Evolutionary conservation across 2,113 vertebrate species (phyloP), one percentile per base, ranked within the genome.

Genomic region (Rhabdornis inornatus): DNA sequence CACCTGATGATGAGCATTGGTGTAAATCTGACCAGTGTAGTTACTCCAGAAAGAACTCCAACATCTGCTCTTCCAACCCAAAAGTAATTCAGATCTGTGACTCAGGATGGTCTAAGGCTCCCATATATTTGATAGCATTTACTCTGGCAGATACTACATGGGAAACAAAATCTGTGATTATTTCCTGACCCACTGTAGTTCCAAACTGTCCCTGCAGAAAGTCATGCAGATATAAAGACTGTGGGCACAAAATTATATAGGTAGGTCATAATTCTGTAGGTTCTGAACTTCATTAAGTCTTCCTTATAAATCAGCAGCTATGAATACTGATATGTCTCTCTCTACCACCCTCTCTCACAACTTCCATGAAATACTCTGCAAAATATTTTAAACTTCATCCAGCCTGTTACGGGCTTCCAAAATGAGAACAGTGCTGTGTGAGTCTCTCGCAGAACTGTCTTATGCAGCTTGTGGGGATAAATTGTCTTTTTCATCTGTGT

Each of bases 31-130:
- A 85, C 11, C 1, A 1, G 8, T 14, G 25, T 13, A 33, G 16
- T 60, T 82, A 28, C 42, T 37, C 21, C n/a, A 75, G 82, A 50
- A 75, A 16, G 7, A 39, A 42, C 11, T 81, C 33, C 23, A 68
- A 14, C 0, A 2, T 19, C 15, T 1, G 3, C 11, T 64, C 15
- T 69, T 61, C 52, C 35, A 72, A 50, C 18, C 1, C 0, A 7
- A 60, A 86, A 53, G 44, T 12, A 47, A 28, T 52, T 88, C 37
- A 9, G 14, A 33, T 53, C 4, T 56, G 21, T 39, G 21, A 30
- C 70, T 83, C n/a, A 21, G 13, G 33, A 11, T 74, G 28, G 19
- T 21, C 50, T 66, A 27, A 44, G 39, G 9, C 42, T 92, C 45
- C 83, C 16, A 44, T 52, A 52, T 17, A 10, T 81, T 16, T 61